Conservation (phyloP, 2,888 invertebrate species). For the Cryptus viduatorius region DNA sequence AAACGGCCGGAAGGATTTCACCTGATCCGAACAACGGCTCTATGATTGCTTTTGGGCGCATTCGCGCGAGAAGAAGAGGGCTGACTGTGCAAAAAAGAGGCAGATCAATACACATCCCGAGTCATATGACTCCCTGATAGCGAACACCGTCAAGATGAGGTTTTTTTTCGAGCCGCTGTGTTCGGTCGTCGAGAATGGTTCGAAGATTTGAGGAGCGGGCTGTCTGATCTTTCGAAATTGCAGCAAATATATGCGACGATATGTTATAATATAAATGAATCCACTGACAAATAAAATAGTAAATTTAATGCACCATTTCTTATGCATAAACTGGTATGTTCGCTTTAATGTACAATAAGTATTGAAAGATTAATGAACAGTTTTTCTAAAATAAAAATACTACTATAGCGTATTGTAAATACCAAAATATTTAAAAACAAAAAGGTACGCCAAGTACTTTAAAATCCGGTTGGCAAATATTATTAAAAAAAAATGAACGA, state of each 20-base stretch:
- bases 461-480: no score
- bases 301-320: no score
- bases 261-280: neutral
- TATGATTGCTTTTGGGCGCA: neutral
- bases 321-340: no score
- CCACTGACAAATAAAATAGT: no score
- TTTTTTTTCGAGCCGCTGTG: slow-evolving; percentile 69
- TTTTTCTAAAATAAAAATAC: no score
- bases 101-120: slow-evolving; percentile 44
- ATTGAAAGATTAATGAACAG: no score
- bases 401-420: no score
- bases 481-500: no score
- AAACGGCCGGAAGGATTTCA: slow-evolving; percentile 81
- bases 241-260: neutral
- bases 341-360: no score
- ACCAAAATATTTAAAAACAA: no score
- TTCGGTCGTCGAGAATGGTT: neutral
- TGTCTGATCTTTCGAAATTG: neutral
- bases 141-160: slow-evolving; percentile 78
- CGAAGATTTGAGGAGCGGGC: neutral
- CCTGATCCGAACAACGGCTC: slow-evolving; percentile 71
- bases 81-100: slow-evolving; percentile 28
- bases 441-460: no score
- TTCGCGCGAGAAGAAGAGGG: neutral
- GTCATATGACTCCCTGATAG: slow-evolving; percentile 80